Evolutionary conservation across 2,888 invertebrate genomes (phyloP), one percentile per base, ranked within the genome.

Genomic region (Crioceris asparagi): DNA sequence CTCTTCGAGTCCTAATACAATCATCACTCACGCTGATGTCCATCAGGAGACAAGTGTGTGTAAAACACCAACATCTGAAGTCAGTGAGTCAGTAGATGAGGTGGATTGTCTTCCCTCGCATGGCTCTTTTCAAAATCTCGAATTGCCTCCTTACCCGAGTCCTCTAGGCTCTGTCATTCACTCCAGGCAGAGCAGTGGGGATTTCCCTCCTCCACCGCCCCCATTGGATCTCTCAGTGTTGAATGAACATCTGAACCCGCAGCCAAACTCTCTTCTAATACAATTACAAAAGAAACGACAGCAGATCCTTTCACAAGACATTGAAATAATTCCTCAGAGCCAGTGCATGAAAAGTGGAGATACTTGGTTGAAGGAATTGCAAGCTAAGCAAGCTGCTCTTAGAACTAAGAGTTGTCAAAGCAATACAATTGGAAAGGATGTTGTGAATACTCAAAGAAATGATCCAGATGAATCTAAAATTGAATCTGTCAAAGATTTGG

Each of bases 141-240:
- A 82, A 35, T 57, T 82, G 38, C 87, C 87, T 1, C 87, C 87
- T 0, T 87, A 87, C 57, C 86, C 86, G 2, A 81, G 81, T 52
- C 83, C 83, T 2, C 71, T 79, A 48, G 76, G 76, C 47, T 84
- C 85, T 0, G 79, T 75, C 0, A 74, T 79, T 36, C 88, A 88
- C 61, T 88, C 87, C 2, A 69, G 88, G 32, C 88, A 88, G 61
- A 77, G 84, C 1, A 88, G 87, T 60, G 87, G 87, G 63, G 88
- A 90, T 52, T 88, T 90, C 53, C 88, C 88, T 32, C 87, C 87
- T 4, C 86, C 86, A n/a, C 88, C 88, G 1, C 80, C 83, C 1
- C 81, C 81, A 0, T 71, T 83, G 31, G 82, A 83, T 46, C 65
- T 82, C 43, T 75, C 74, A 15, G 73, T 76, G 0, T 62, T 79